Base-by-base conservation (phyloP, 1,140 invertebrate genomes). In the Venustaconcha ellipsiformis region DNA sequence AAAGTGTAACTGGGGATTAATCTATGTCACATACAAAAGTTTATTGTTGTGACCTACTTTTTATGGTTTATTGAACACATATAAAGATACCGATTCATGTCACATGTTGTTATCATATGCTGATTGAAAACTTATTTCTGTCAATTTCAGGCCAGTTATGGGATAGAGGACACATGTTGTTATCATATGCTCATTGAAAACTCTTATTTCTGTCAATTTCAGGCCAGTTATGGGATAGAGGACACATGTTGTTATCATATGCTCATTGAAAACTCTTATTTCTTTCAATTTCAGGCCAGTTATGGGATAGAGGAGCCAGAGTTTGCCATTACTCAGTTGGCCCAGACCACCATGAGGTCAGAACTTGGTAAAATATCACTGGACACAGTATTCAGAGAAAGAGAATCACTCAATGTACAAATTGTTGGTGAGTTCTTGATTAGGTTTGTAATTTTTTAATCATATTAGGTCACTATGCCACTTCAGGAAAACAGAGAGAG, bases 251-350 rank as follows among this genome's bases (percentile, higher is more conserved):
- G 20, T 18, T 11, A 62, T 62, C 18, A 11, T 23, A 8, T 62
- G 23, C 18, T n/a, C 23, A 62, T 1, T 62, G 6, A n/a, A 11
- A 18, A 4, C 18, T 37, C 14, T n/a, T 23, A 62, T 37, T 72
- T 59, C 2, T 63, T 1, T 76, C 37, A 72, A 2, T 74, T 82
- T 17, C 72, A 92, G 92, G 95, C 97, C 67, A 98, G 97, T 78
- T 99, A 99, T 91, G 98, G 98, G 56, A 98, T 99, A 37, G 97
- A 99, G 92, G 98, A 99, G 92, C 96, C 98, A 20, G 98, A 99
- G 91, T 99, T 99, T 93, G 98, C 98, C 8, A 97, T 99, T 71
- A 99, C 97, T 60, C 98, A 99, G 90, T 91, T 99, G 60, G 98
- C 98, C 0, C 98, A 99, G 92, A 99, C 98, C 0, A 99, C 98